phyloP scores from a whole-genome alignment of 2,888 invertebrate species.

The Alviniconcha strummeri region DNA sequence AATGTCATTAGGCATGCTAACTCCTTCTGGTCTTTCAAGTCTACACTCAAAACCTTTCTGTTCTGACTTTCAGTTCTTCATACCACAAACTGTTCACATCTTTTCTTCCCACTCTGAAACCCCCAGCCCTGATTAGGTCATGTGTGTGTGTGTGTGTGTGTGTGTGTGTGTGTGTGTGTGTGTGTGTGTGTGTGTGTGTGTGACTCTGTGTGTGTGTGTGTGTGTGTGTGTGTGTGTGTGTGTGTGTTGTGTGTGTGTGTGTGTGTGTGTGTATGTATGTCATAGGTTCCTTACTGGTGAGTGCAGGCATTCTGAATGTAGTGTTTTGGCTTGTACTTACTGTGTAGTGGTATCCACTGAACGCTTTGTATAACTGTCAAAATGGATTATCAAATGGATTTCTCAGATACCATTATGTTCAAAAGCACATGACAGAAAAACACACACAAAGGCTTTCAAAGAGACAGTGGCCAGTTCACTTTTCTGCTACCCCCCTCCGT shows the following conservation, averaged over 20 bases:
- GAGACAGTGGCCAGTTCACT: no score
- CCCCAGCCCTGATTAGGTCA: not conserved
- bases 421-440: not conserved
- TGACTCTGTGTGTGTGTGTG: not conserved
- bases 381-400: no score
- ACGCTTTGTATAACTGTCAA: not conserved
- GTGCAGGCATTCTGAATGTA: not conserved
- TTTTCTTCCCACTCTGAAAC: not conserved
- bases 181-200: slow-evolving; percentile 1
- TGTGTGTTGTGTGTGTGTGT: not conserved
- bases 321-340: not conserved
- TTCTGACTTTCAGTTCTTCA: not conserved
- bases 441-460: no score
- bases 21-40: not conserved
- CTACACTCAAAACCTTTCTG: not conserved
- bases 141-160: not conserved
- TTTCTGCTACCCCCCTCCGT: no score
- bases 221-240: not conserved
- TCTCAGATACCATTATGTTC: not conserved
- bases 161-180: not conserved
- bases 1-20: no score
- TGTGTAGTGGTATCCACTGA: not conserved
- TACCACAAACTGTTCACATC: not conserved
- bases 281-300: not conserved
- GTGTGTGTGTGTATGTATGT: not conserved